Evolutionary conservation across 1,140 invertebrate species (phyloP), one percentile per base, ranked within the genome.

Genomic region (Musca vetustissima): DNA sequence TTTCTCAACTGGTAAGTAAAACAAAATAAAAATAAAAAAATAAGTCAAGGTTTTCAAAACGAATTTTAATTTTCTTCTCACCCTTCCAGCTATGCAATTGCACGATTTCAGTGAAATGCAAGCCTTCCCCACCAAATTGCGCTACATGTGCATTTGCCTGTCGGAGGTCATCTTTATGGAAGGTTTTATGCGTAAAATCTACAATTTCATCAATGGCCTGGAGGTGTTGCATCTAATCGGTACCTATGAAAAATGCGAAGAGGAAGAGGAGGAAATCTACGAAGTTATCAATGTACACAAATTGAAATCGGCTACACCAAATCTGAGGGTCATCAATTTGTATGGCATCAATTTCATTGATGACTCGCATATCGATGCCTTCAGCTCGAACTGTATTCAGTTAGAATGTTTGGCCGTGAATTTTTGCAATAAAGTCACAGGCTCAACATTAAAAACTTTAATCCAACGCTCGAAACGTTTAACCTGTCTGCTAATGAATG

Each of bases 181-280:
- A 84, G 98, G 98, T n/a, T 99, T 99, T 81, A 99, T 99, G 96
- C 86, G 98, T 69, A 98, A 99, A 84, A 99, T 99, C 71, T 99
- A 99, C 83, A 99, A 98, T 80, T 99, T 98, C 79, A 98, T 99
- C 76, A 99, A 99, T 71, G 98, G 97, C 9, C 82, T 99, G n/a
- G 96, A 99, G 72, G 95, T 98, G 69, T 86, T 99, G 32, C 98
- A 99, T 85, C 86, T 99, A 22, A 96, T 99, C 79, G 98, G 98
- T 21, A 99, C 98, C 0, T 99, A 99, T 81, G 98, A 99, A 79
- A 98, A 98, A 82, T 91, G 98, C 7, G 97, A 98, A 81, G 97
- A 99, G 80, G 97, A 98, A 78, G 98, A 99, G 79, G 98, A 99
- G 82, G 97, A 99, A 86, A 97, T 98, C 74, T 99, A 99, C 83